Evolutionary conservation across 2,888 invertebrate species (phyloP).

Genomic region (Philereme vetulata): DNA sequence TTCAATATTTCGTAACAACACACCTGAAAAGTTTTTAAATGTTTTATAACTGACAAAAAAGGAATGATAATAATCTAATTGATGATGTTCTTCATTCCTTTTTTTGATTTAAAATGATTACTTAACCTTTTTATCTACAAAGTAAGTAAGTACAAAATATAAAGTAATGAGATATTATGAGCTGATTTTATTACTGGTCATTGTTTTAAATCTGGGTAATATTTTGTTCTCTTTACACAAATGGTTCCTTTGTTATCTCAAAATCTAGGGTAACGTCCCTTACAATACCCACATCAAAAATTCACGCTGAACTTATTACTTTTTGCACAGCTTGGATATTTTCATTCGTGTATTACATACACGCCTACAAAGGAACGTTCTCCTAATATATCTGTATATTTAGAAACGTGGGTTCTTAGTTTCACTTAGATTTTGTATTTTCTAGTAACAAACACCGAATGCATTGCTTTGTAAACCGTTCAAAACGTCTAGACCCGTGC

Average conservation of each 20-base stretch:
- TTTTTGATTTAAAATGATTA: too few relatives aligned
- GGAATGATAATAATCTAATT: too few relatives aligned
- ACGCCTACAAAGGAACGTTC: too few relatives aligned
- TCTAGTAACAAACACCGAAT: constrained; percentile 10
- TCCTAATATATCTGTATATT: neutral
- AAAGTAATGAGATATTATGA: too few relatives aligned
- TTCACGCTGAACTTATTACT: constrained; percentile 1
- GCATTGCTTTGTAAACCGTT: constrained; percentile 21
- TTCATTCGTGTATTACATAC: neutral
- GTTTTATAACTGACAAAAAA: too few relatives aligned
- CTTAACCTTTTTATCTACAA: too few relatives aligned
- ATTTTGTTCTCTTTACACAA: neutral
- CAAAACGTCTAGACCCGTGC: constrained; percentile 22
- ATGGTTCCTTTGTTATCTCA: constrained; percentile 1
- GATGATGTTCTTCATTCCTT: too few relatives aligned
- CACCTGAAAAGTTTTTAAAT: too few relatives aligned
- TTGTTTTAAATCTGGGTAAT: neutral
- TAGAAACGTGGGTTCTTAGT: constrained; percentile 2
- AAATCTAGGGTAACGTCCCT: neutral
- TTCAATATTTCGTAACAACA: constrained; percentile 8
- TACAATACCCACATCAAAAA: constrained; percentile 2
- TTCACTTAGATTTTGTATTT: neutral
- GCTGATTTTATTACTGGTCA: too few relatives aligned
- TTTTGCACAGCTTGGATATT: neutral
- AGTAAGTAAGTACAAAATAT: too few relatives aligned